Conservation (phyloP, 30 jellyfish, hydroid and myxozoan genomes). For the Turritopsis dohrnii region DNA sequence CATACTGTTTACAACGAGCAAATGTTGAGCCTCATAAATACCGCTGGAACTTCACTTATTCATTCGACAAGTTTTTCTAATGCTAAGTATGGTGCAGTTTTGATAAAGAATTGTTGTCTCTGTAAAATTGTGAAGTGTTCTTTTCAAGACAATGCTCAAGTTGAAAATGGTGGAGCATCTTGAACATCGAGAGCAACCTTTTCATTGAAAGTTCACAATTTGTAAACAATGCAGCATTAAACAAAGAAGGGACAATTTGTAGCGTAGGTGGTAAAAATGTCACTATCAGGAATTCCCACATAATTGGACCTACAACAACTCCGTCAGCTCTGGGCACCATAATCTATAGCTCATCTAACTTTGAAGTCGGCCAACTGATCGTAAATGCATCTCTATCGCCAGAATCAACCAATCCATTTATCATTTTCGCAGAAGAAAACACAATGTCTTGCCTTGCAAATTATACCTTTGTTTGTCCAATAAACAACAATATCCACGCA, state of each 20-base stretch:
- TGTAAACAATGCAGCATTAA: not conserved
- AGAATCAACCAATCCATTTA: not conserved
- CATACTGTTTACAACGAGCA: not conserved
- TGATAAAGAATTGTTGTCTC: not conserved
- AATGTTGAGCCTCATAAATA: not conserved
- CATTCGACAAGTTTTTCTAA: not conserved
- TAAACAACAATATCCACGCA: not conserved
- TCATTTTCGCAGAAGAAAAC: not conserved
- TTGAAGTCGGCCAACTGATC: not conserved
- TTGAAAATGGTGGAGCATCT: not conserved
- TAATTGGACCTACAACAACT: not conserved
- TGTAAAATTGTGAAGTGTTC: not conserved
- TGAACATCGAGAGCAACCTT: not conserved
- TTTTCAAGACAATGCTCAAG: not conserved
- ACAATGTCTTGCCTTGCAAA: not conserved
- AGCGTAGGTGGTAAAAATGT: not conserved
- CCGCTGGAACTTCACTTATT: not conserved
- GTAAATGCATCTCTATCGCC: not conserved
- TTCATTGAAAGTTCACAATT: not conserved
- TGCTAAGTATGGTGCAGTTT: not conserved
- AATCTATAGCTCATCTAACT: not conserved
- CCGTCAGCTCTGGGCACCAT: not conserved
- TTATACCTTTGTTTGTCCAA: not conserved
- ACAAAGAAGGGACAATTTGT: not conserved
- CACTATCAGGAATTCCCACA: not conserved